phyloP scores from a whole-genome alignment of 2,797 vertebrate genomes.

The Trachops cirrhosus region DNA sequence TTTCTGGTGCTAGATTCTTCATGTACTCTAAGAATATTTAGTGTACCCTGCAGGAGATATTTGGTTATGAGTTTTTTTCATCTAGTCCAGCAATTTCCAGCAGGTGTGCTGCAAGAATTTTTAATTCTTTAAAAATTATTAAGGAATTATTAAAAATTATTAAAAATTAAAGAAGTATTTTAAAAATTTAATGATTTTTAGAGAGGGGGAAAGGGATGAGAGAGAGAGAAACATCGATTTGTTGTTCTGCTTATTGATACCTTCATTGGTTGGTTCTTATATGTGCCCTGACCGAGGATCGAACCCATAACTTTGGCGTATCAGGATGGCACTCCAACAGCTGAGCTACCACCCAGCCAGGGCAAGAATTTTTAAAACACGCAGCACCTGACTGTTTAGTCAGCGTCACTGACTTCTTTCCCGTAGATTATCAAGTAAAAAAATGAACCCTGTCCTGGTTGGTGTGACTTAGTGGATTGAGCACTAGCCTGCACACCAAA shows the following conservation, averaged over 20 bases:
- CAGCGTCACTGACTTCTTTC: not conserved
- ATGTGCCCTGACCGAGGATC: not conserved
- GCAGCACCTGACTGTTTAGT: not conserved
- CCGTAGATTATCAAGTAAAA: not conserved
- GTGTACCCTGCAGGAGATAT: not conserved
- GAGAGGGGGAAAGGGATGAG: not conserved
- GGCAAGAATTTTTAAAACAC: no score
- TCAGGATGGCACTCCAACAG: not conserved
- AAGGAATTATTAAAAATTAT: no score
- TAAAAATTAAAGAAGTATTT: no score
- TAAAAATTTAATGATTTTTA: not conserved
- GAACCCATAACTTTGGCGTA: not conserved
- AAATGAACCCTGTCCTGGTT: not conserved
- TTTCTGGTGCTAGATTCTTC: not conserved
- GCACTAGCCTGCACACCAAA: not conserved
- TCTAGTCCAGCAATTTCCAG: not conserved
- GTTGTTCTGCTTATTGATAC: not conserved
- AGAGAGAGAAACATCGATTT: not conserved
- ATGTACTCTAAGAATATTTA: not conserved
- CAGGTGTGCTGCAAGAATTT: not conserved
- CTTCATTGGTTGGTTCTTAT: not conserved
- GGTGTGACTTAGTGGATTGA: not conserved
- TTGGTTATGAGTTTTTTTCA: not conserved
- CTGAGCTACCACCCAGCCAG: not conserved
- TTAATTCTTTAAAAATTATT: no score